These are phyloP conservation scores for Mystacides longicornis DNA, from an alignment of 2,888 invertebrate species.

Conservation along the genomic window DNA sequence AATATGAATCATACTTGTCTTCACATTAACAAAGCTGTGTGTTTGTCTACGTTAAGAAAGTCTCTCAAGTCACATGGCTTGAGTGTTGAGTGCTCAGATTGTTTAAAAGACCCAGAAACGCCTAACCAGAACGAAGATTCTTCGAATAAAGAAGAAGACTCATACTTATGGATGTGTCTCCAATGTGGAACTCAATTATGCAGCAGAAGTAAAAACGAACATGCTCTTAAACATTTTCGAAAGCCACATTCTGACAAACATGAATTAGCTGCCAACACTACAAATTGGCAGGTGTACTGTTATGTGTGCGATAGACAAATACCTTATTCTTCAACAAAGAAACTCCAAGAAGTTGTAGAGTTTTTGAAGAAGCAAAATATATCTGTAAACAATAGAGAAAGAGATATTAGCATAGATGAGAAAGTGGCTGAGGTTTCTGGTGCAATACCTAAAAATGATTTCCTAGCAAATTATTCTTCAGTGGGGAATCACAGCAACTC, in stretches of 20 bases:
- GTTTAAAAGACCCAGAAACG: slow-evolving; percentile 46
- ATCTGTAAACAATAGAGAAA: slow-evolving; percentile 11
- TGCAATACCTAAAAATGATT: background rate
- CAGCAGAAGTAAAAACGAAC: slow-evolving; percentile 58
- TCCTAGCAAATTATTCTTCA: background rate
- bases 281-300: slow-evolving; percentile 69
- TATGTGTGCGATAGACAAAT: slow-evolving; percentile 70
- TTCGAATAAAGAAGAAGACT: slow-evolving; percentile 4
- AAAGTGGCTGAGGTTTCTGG: slow-evolving; percentile 19
- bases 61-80: slow-evolving; percentile 47
- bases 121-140: slow-evolving; percentile 26
- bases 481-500: background rate
- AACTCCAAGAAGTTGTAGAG: slow-evolving; percentile 67
- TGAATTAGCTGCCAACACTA: slow-evolving; percentile 63
- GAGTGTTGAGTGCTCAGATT: slow-evolving; percentile 51
- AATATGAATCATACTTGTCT: slow-evolving; percentile 55
- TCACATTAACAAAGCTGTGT: slow-evolving; percentile 64
- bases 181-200: slow-evolving; percentile 75
- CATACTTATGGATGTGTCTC: slow-evolving; percentile 66
- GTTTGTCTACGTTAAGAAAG: slow-evolving; percentile 53
- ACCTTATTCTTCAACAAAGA: slow-evolving; percentile 51
- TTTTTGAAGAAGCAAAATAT: slow-evolving; percentile 55
- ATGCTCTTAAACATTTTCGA: slow-evolving; percentile 67
- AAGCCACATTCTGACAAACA: slow-evolving; percentile 72
- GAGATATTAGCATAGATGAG: slow-evolving; percentile 28